Evolutionary conservation across 1,140 invertebrate genomes (phyloP).

Genomic region (Brachionus paranguensis): DNA sequence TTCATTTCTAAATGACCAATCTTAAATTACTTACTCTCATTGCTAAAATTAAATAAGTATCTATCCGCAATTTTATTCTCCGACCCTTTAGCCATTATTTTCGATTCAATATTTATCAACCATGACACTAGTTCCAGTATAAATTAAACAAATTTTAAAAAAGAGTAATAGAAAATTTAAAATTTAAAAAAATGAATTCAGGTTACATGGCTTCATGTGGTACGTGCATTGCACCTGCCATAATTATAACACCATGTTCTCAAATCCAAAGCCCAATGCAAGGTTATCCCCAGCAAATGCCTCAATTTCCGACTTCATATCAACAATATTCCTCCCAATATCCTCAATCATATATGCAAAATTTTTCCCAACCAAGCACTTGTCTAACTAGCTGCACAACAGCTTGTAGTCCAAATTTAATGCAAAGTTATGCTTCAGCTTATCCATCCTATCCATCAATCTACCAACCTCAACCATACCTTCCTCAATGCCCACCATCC

Average conservation of each 20-base stretch:
- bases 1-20: background rate
- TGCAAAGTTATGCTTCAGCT: background rate
- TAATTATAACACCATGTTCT: background rate
- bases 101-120: background rate
- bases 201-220: background rate
- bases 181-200: background rate
- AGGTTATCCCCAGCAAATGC: background rate
- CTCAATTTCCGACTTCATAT: background rate
- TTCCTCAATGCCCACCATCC: background rate
- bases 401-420: background rate
- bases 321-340: background rate
- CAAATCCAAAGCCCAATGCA: background rate
- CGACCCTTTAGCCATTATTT: background rate
- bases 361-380: background rate
- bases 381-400: background rate
- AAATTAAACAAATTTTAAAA: background rate
- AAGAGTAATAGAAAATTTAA: background rate
- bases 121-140: background rate
- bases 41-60: background rate
- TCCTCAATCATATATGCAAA: background rate
- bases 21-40: background rate
- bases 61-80: background rate
- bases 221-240: background rate
- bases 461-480: background rate
- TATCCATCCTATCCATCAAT: background rate